phyloP scores from a whole-genome alignment of 2,888 invertebrate species.

The Heliconius sara region DNA sequence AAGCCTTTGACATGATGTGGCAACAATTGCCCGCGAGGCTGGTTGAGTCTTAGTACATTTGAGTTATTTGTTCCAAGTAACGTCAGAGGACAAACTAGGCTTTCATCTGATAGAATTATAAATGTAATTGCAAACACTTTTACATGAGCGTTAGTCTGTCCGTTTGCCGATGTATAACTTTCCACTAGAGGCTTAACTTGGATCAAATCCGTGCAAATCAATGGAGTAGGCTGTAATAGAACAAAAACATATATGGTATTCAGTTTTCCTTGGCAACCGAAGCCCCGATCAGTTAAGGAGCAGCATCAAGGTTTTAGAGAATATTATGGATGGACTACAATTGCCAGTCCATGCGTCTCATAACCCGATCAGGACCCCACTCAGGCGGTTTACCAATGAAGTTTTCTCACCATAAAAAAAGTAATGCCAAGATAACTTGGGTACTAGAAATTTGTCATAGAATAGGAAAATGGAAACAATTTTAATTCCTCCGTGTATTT shows the following conservation, averaged over 20 bases:
- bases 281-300: neutral
- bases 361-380: too few species aligned
- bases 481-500: neutral
- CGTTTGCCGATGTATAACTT: neutral
- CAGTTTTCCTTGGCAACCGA: neutral
- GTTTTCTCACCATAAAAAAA: neutral
- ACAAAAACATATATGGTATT: neutral
- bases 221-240: neutral
- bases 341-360: neutral
- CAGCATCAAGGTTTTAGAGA: neutral
- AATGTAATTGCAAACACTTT: neutral
- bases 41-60: neutral
- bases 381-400: too few species aligned
- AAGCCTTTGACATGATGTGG: neutral
- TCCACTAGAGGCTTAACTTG: neutral
- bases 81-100: neutral
- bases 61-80: neutral
- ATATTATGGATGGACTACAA: neutral
- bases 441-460: neutral
- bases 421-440: neutral
- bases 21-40: neutral
- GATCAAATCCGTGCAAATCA: neutral
- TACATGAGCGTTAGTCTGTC: neutral
- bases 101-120: neutral
- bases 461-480: neutral